phyloP scores from a whole-genome alignment of 2,888 invertebrate genomes.

The Andrena bicolor region DNA sequence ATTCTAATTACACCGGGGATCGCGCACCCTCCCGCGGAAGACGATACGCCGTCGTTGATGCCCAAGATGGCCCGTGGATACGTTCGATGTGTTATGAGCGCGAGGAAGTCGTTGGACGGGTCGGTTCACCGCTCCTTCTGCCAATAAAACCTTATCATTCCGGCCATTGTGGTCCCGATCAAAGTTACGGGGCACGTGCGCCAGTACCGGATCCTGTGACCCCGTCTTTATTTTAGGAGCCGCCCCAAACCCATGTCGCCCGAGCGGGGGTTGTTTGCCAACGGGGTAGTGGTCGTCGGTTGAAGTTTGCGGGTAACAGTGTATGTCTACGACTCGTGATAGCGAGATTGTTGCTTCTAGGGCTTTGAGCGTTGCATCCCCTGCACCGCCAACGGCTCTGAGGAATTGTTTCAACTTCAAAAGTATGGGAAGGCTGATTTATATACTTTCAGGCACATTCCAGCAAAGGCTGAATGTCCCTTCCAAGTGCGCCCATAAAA shows the following conservation, averaged over 20 bases:
- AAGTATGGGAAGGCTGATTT: not conserved
- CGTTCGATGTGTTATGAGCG: conserved; percentile 39
- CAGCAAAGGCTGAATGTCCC: too few species aligned
- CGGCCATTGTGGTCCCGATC: conserved; percentile 16
- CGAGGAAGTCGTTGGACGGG: conserved; percentile 17
- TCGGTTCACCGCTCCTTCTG: conserved; percentile 25
- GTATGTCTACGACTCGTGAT: not conserved
- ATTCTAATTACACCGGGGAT: conserved; percentile 45
- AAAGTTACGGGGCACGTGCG: conserved; percentile 36
- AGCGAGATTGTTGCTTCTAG: conserved; percentile 8
- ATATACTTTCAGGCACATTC: not conserved
- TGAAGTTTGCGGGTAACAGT: conserved; percentile 6
- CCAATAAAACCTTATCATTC: conserved; percentile 57
- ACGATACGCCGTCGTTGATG: not conserved
- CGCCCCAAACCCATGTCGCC: not conserved
- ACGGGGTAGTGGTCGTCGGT: not conserved
- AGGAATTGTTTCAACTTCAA: not conserved
- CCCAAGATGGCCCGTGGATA: conserved; percentile 19
- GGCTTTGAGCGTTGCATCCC: not conserved
- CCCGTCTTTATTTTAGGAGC: conserved; percentile 44
- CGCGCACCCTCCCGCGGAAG: not conserved
- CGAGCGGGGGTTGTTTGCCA: conserved; percentile 27
- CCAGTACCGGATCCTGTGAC: conserved; percentile 32
- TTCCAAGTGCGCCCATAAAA: not conserved
- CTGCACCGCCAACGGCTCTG: not conserved